phyloP scores from a whole-genome alignment of 2,797 vertebrate genomes.

The Epinephelus awoara region DNA sequence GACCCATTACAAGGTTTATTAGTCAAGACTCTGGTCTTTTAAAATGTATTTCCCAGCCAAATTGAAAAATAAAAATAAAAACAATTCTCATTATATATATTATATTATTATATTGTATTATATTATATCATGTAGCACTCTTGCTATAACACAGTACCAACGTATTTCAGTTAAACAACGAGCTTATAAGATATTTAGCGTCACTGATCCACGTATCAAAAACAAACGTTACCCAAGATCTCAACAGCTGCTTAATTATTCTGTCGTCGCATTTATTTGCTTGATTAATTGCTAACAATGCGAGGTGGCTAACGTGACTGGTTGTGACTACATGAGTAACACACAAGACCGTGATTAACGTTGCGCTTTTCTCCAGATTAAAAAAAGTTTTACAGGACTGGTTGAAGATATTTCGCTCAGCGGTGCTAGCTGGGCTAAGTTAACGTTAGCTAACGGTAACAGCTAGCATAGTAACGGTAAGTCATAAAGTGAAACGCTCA shows the following conservation, averaged over 20 bases:
- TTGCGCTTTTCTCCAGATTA: background rate
- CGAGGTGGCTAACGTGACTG: background rate
- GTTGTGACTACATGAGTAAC: too few relatives aligned
- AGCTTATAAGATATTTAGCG: too few relatives aligned
- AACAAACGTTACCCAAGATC: too few relatives aligned
- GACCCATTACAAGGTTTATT: too few relatives aligned
- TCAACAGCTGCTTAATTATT: background rate
- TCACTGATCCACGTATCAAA: background rate
- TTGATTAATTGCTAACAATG: background rate
- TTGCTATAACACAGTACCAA: background rate
- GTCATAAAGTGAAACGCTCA: slow-evolving; percentile 44
- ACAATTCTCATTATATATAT: too few relatives aligned
- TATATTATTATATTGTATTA: too few relatives aligned
- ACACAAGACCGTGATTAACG: too few relatives aligned
- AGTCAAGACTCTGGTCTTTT: too few relatives aligned
- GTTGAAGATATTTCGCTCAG: background rate
- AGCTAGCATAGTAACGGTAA: slow-evolving; percentile 10
- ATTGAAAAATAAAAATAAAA: too few relatives aligned
- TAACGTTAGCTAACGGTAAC: slow-evolving; percentile 23
- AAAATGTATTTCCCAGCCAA: too few relatives aligned
- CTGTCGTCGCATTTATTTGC: background rate
- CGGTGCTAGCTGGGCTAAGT: slow-evolving; percentile 15
- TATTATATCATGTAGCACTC: background rate
- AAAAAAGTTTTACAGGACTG: background rate
- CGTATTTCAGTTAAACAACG: background rate